Conservation (phyloP, 2,797 vertebrate genomes). For the Anolis apletophallus region DNA sequence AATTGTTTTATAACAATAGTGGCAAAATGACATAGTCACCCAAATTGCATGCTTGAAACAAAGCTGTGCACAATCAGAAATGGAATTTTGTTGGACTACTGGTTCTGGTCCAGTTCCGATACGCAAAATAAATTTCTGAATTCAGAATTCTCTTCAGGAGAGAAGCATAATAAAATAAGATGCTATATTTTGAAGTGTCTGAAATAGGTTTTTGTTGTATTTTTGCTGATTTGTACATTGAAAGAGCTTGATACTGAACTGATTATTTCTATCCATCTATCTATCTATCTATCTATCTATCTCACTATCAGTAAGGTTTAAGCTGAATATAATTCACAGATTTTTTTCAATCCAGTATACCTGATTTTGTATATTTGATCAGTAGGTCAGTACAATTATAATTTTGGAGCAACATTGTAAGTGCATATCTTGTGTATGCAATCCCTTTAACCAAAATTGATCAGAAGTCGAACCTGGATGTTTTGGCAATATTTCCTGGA, state of each 20-base stretch:
- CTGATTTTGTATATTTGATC: not conserved
- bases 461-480: too few relatives aligned
- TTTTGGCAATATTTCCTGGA: too few relatives aligned
- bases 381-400: not conserved
- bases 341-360: conserved; percentile 19
- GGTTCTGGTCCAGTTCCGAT: too few relatives aligned
- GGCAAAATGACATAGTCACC: too few relatives aligned
- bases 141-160: not conserved
- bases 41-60: too few relatives aligned
- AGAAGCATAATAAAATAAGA: not conserved
- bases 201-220: not conserved
- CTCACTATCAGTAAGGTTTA: conserved; percentile 26
- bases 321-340: conserved; percentile 1
- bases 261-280: too few relatives aligned
- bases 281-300: too few relatives aligned
- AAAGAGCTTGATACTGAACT: not conserved
- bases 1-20: too few relatives aligned
- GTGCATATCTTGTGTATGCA: not conserved
- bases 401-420: not conserved
- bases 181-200: not conserved
- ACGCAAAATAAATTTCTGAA: too few relatives aligned
- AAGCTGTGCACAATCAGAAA: too few relatives aligned
- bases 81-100: too few relatives aligned
- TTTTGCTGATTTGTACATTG: not conserved
- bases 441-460: not conserved